phyloP scores from a whole-genome alignment of 2,888 invertebrate genomes.

The Caenorhabditis wallacei region DNA sequence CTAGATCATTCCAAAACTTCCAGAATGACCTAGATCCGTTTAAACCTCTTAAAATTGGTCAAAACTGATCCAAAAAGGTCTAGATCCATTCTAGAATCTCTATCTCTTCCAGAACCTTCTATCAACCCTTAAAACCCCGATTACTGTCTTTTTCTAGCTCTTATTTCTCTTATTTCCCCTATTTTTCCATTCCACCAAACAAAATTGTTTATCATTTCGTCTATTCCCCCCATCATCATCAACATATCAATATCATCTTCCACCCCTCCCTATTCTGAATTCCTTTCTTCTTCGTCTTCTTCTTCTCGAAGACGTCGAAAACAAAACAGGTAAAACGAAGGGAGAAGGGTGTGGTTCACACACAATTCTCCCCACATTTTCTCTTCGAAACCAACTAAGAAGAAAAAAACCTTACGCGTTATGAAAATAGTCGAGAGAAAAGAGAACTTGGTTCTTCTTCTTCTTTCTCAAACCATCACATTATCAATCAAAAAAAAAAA shows the following conservation, averaged over 20 bases:
- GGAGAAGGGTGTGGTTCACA: conserved; percentile 38
- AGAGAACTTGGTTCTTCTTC: conserved; percentile 35
- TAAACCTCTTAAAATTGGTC: too few relatives aligned
- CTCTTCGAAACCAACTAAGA: neutral
- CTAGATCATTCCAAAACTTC: too few relatives aligned
- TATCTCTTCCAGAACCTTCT: too few relatives aligned
- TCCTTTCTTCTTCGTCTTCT: neutral
- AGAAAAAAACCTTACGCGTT: neutral
- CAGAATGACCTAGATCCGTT: too few relatives aligned
- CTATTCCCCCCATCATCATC: conserved; percentile 7
- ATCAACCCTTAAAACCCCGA: too few relatives aligned
- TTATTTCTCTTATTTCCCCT: neutral
- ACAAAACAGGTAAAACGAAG: neutral
- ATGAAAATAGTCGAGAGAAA: neutral
- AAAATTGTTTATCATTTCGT: neutral
- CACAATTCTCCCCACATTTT: neutral
- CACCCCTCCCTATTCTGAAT: neutral
- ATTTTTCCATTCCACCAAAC: neutral
- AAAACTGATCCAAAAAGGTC: too few relatives aligned
- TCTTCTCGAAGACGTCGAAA: neutral
- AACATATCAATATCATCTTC: conserved; percentile 23
- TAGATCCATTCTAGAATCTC: too few relatives aligned
- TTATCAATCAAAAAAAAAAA: conserved; percentile 14
- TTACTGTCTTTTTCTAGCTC: too few relatives aligned
- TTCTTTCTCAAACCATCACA: conserved; percentile 17